Evolutionary conservation across 2,113 vertebrate species (phyloP).

Genomic region (Bos javanicus): DNA sequence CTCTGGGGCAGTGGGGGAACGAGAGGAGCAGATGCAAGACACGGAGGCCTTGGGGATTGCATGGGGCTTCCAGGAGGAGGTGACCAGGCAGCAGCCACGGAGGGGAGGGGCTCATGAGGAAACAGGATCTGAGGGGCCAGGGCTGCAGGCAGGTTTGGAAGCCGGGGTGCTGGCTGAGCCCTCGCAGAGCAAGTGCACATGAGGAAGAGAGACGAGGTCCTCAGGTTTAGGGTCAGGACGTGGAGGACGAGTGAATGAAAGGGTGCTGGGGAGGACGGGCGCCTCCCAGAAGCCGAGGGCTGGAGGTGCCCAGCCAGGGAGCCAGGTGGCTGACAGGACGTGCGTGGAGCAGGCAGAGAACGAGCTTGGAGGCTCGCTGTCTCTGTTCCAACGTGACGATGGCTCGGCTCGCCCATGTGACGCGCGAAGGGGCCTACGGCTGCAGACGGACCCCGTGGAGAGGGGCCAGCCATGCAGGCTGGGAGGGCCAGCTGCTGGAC

Average conservation of each 20-base stretch:
- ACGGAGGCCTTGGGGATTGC: neutral
- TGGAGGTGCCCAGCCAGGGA: neutral
- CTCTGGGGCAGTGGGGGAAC: neutral
- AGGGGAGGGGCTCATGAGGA: rapidly evolving
- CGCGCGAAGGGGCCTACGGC: rapidly evolving
- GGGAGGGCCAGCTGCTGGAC: neutral
- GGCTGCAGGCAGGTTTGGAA: neutral
- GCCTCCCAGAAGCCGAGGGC: too few relatives aligned
- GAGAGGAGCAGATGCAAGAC: neutral
- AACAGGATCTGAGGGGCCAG: neutral
- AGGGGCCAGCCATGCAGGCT: too few relatives aligned
- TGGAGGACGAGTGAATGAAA: neutral
- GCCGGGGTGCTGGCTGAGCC: neutral
- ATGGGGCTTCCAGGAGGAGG: neutral
- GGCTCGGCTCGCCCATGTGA: neutral
- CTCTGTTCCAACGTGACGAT: neutral
- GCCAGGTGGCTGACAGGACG: too few relatives aligned
- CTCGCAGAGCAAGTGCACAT: rapidly evolving
- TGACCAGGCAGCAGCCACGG: neutral
- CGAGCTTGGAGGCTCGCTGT: neutral
- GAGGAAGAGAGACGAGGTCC: neutral
- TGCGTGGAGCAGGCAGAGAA: neutral
- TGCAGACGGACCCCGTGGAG: neutral
- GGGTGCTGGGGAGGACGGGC: neutral
- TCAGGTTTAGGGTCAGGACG: rapidly evolving